phyloP scores from a whole-genome alignment of 2,888 invertebrate species.

The Lepeophtheirus nordmannii region DNA sequence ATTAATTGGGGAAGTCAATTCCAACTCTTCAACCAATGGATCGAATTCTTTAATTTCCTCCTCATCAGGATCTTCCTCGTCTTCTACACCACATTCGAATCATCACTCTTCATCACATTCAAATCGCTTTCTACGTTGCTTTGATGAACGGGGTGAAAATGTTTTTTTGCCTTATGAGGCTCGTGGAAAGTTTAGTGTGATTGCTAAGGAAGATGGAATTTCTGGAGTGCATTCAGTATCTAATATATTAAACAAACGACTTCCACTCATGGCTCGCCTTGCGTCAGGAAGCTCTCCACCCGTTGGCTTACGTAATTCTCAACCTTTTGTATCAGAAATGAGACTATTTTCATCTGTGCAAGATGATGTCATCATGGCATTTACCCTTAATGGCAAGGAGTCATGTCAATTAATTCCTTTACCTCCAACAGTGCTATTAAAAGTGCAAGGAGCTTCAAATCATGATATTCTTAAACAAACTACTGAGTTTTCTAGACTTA shows the following conservation, averaged over 20 bases:
- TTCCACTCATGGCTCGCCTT: conserved; percentile 78
- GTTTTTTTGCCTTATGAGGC: conserved; percentile 68
- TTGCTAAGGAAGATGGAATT: conserved; percentile 82
- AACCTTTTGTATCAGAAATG: conserved; percentile 66
- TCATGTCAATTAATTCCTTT: conserved; percentile 66
- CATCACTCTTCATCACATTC: conserved; percentile 40
- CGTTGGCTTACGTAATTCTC: conserved; percentile 34
- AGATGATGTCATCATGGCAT: conserved; percentile 38
- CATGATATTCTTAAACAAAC: conserved; percentile 27
- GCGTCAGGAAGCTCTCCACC: conserved; percentile 77
- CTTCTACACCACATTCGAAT: conserved; percentile 31
- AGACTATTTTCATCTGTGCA: conserved; percentile 58
- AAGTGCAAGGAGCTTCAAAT: conserved; percentile 63
- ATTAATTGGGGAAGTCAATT: conserved; percentile 51
- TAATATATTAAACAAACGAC: conserved; percentile 68
- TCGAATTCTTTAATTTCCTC: neutral
- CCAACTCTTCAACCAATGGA: conserved; percentile 25
- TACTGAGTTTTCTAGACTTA: conserved; percentile 27
- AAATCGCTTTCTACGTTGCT: conserved; percentile 64
- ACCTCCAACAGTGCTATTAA: conserved; percentile 63
- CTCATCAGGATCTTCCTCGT: neutral
- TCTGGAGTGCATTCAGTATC: conserved; percentile 72
- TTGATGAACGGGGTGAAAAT: conserved; percentile 65
- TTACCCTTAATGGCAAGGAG: conserved; percentile 30
- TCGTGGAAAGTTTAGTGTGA: conserved; percentile 74